These are phyloP conservation scores for Cardiocondyla obscurior DNA, from an alignment of 1,140 invertebrate species.

Conservation along the genomic window DNA sequence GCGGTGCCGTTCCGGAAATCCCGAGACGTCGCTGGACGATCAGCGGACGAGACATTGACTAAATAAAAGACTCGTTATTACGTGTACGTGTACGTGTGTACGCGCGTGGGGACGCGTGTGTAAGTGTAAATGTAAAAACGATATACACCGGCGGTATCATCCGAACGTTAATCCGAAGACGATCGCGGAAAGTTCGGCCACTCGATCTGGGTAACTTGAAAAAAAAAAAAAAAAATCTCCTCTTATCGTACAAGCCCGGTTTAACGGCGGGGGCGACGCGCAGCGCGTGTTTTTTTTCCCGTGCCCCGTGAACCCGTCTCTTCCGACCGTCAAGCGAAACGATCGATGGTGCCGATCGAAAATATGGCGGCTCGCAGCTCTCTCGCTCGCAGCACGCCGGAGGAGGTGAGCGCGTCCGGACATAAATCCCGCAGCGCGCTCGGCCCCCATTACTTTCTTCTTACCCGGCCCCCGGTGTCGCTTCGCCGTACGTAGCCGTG, in stretches of 20 bases:
- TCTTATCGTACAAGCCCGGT: not conserved
- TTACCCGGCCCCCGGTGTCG: constrained; percentile 24
- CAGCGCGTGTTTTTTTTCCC: too few species aligned
- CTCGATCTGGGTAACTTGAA: not conserved
- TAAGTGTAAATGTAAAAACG: not conserved
- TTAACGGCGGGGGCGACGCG: not conserved
- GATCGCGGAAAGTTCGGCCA: constrained; percentile 24
- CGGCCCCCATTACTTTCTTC: constrained; percentile 20
- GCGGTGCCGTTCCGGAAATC: not conserved
- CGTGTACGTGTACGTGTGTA: not conserved
- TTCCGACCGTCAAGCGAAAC: not conserved
- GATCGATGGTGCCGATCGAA: constrained; percentile 24
- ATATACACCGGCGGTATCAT: constrained; percentile 4
- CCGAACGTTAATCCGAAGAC: not conserved
- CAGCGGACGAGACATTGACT: constrained; percentile 39
- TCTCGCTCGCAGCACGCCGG: not conserved
- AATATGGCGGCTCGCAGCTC: constrained; percentile 15
- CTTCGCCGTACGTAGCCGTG: constrained; percentile 57
- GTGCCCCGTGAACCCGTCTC: not conserved
- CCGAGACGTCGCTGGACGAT: constrained; percentile 25
- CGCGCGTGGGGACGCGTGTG: not conserved
- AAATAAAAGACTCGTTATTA: constrained; percentile 5
- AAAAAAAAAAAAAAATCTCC: too few species aligned
- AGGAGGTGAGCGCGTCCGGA: constrained; percentile 20
- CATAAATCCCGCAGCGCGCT: constrained; percentile 31